Percentiles rank a stretch among this genome's conserved stretches.
phyloP scores from a whole-genome alignment of 53 echinoderm and acorn worm genomes.

The Patiria pectinifera region DNA sequence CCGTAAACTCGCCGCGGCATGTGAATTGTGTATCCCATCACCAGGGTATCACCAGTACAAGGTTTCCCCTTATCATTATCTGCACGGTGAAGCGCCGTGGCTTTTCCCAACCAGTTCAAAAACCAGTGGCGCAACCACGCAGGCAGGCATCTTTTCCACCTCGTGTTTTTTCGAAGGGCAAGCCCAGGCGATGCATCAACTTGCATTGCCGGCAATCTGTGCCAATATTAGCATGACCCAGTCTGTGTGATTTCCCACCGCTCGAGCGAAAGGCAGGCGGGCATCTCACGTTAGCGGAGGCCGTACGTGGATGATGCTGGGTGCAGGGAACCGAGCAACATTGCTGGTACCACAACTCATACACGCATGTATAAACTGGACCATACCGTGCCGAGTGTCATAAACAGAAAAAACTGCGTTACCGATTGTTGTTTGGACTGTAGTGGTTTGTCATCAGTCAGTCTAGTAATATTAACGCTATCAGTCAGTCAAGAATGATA shows the following conservation, averaged over 20 bases:
- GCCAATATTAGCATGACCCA: conserved; percentile 52
- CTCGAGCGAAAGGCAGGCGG: not conserved
- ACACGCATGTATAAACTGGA: not conserved
- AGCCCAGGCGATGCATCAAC: conserved; percentile 31
- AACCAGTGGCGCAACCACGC: too few species aligned
- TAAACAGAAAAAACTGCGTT: not conserved
- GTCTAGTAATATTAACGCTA: not conserved
- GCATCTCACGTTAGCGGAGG: not conserved
- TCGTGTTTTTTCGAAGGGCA: conserved; percentile 20
- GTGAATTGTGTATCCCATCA: conserved; percentile 13
- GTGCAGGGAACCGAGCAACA: not conserved
- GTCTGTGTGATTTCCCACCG: not conserved
- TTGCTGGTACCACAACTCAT: not conserved
- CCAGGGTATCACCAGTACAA: not conserved
- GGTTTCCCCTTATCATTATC: too few species aligned
- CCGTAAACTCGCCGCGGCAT: not conserved
- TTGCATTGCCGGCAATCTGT: conserved; percentile 6
- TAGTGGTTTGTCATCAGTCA: not conserved
- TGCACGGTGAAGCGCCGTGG: conserved; percentile 5
- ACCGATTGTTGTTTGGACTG: not conserved
- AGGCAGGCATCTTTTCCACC: not conserved
- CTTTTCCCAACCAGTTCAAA: not conserved
- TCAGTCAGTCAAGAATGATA: not conserved
- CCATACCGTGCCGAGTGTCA: not conserved
- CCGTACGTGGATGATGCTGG: not conserved